Evolutionary conservation across 2,888 invertebrate species (phyloP), one percentile per base, ranked within the genome.

Genomic region (Sicus ferrugineus): DNA sequence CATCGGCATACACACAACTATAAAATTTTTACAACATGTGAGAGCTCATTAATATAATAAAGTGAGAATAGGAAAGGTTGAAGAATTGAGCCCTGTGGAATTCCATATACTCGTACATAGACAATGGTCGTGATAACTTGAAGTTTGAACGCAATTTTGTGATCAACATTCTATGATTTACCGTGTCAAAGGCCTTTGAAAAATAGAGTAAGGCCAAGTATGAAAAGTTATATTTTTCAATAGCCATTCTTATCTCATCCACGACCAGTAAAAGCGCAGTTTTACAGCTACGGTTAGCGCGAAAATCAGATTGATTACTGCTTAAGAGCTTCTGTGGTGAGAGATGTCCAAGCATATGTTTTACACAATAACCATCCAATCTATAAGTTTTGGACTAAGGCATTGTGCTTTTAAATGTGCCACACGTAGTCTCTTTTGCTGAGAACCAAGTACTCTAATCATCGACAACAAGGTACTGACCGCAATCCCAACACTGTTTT

Each of bases 1-100:
- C 50, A 19, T 52, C 50, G 11, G 50, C 21, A 21, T 52, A 4
- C 50, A 46, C 19, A n/a, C n/a, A 48, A 16, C 16, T 48, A n/a
- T 16, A 48, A 48, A 48, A 6, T 19, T 48, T 48, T 48, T 19
- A 48, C 48, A 19, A 48, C 48, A 48, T 48, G 9, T 16, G 48
- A n/a, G 6, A 48, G 48, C 9, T 1, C 48, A 48, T 16, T 48
- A 52, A 52, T 23, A 11, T 52, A 52, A n/a, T n/a, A n/a, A 52
- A 52, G 50, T 21, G 23, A 4, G 11, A 48, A 48, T 16, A 48
- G 9, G n/a, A 48, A 16, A 48, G n/a, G 48, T 2, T n/a, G 16
- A 48, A 48, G 48, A 16, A 48, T 19, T 48, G 48, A 48, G 48
- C 48, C n/a, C 48, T 48, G 48, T 16, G 48, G 48, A 16, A 48